Conservation (phyloP, 2,797 vertebrate genomes). For the Toxotes lorentzi region DNA sequence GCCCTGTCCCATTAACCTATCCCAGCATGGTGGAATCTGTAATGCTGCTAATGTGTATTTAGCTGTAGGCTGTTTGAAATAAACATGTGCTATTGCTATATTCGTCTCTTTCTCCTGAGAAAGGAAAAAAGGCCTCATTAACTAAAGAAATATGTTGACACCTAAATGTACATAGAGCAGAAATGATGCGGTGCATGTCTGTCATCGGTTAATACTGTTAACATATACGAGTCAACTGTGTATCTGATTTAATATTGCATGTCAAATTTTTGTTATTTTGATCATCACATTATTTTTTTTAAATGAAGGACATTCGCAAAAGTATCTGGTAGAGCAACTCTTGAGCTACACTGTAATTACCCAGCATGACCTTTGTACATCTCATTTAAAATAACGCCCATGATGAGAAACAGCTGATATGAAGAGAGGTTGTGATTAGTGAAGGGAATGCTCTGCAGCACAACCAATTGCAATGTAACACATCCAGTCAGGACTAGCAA, state of each 20-base stretch:
- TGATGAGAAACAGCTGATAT: slow-evolving; percentile 49
- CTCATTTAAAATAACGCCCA: slow-evolving; percentile 43
- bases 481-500: slow-evolving; percentile 18
- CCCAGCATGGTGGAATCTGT: slow-evolving; percentile 64
- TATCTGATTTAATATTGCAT: not conserved
- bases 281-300: slow-evolving; percentile 1
- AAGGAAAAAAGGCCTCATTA: slow-evolving; percentile 47
- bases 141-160: slow-evolving; percentile 39
- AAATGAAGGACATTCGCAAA: slow-evolving; percentile 32
- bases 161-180: slow-evolving; percentile 21
- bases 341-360: slow-evolving; percentile 47
- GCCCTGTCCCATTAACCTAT: slow-evolving; percentile 76
- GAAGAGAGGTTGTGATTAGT: slow-evolving; percentile 54
- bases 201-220: slow-evolving; percentile 11
- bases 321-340: slow-evolving; percentile 15
- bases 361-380: slow-evolving; percentile 34
- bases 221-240: not conserved
- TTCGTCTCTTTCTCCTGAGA: slow-evolving; percentile 64
- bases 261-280: not conserved
- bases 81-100: slow-evolving; percentile 74
- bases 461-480: slow-evolving; percentile 49
- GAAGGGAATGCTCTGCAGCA: slow-evolving; percentile 36
- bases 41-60: slow-evolving; percentile 70
- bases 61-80: slow-evolving; percentile 77
- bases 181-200: slow-evolving; percentile 13